Percentiles rank a stretch among this genome's conserved stretches.
phyloP scores from a whole-genome alignment of 1,140 invertebrate species.

The Drosophila nannoptera region DNA sequence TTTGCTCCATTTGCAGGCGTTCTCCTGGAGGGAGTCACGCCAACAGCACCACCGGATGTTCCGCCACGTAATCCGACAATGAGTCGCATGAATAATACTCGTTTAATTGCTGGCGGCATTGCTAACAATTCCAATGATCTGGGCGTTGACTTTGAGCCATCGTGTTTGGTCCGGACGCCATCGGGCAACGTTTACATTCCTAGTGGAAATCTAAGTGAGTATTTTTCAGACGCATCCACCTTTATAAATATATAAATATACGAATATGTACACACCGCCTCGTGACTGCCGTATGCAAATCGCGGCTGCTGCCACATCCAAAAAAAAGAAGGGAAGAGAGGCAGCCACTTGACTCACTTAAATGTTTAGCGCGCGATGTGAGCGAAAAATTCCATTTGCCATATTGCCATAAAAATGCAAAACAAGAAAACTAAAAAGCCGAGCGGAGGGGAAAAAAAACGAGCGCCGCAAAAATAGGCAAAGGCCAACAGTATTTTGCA shows the following conservation, averaged over 20 bases:
- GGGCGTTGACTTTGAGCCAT: constrained; percentile 91
- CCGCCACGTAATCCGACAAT: constrained; percentile 92
- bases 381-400: constrained; percentile 62
- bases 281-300: constrained; percentile 56
- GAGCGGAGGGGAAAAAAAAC: constrained; percentile 8
- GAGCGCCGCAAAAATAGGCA: background rate
- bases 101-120: constrained; percentile 83
- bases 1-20: constrained; percentile 83
- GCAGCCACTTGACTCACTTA: constrained; percentile 66
- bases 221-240: constrained; percentile 15
- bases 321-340: constrained; percentile 22
- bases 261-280: constrained; percentile 19
- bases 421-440: constrained; percentile 25
- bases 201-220: constrained; percentile 85
- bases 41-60: constrained; percentile 90
- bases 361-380: constrained; percentile 61
- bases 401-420: constrained; percentile 75
- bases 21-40: constrained; percentile 88
- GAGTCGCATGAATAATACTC: constrained; percentile 89
- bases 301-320: constrained; percentile 10
- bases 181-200: constrained; percentile 96
- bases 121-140: constrained; percentile 84
- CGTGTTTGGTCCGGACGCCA: constrained; percentile 92
- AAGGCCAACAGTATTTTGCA: constrained; percentile 48
- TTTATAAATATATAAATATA: constrained; percentile 1